Conservation (phyloP, 2,113 vertebrate genomes). For the Riparia riparia region DNA sequence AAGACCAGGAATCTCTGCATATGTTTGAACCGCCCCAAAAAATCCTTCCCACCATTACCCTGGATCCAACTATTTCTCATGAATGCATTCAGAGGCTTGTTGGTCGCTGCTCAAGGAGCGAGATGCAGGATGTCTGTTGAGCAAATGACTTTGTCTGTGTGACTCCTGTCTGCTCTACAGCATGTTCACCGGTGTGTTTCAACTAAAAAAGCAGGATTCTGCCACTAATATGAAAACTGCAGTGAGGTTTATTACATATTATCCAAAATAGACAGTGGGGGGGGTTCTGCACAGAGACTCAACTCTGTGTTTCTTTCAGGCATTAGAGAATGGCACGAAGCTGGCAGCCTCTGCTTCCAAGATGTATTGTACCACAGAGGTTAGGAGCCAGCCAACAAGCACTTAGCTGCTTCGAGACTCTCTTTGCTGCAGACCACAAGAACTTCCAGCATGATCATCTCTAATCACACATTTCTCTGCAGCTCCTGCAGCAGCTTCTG, state of each 20-base stretch:
- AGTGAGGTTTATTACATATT: not conserved
- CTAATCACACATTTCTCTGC: not conserved
- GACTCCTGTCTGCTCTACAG: not conserved
- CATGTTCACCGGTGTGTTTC: not conserved
- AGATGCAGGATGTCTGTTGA: not conserved
- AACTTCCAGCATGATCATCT: not conserved
- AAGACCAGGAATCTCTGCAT: not conserved
- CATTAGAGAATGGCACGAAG: not conserved
- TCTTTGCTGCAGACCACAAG: not conserved
- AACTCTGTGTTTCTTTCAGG: not conserved
- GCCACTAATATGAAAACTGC: not conserved
- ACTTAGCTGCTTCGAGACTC: not conserved
- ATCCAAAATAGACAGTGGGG: not conserved
- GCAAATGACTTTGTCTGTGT: not conserved
- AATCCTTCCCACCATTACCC: not conserved
- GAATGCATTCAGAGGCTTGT: not conserved
- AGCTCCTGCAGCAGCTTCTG: not conserved
- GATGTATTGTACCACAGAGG: not conserved
- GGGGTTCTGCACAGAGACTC: not conserved
- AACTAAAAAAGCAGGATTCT: not conserved
- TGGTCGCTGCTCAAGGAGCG: not conserved
- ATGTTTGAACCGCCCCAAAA: not conserved
- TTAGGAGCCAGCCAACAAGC: not conserved
- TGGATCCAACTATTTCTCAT: not conserved
- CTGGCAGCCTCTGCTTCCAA: not conserved